Evolutionary conservation across 2,797 vertebrate genomes (phyloP), one percentile per base, ranked within the genome.

Genomic region (Sparidentex hasta): DNA sequence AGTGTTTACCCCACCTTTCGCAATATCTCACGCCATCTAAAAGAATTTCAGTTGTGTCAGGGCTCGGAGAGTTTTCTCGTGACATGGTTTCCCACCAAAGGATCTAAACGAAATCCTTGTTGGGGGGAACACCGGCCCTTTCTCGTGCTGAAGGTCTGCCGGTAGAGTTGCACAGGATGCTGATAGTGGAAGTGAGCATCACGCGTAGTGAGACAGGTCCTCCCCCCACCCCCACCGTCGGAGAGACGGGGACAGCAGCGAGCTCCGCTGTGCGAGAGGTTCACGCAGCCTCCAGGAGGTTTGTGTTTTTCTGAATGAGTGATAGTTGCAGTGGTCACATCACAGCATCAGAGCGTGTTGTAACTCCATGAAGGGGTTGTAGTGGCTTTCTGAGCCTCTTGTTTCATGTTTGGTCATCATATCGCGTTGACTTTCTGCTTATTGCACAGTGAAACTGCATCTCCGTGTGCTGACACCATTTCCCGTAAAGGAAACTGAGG

Each of bases 291-390:
- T 65, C 25, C 75, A 64, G 66, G 68, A 27, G 69, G 57, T 0
- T 76, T 69, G 41, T 56, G 13, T 65, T 84, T 33, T 82, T 87
- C 74, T 88, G 64, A 88, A 87, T 88, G 85, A 86, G 20, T 65
- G 47, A 71, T 33, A 11, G 48, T 64, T 54, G 23, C 20, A 57
- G 55, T 52, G 1, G 57, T 69, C 58, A 52, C 64, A 47, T 54
- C 5, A 9, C 59, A 47, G 73, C 59, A 71, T 25, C 51, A 23
- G 11, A 17, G n/a, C 27, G 2, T 29, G 29, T 74, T 59, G 27
- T 57, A 43, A 21, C 25, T 50, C 20, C 50, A 21, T 54, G 2
- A 38, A 47, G 18, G 20, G 2, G 1, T 43, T 65, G 33, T 21
- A 17, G 29, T 69, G 27, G 16, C 55, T 54, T 61, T 1, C 20